These are phyloP conservation scores for Ciconia nigra DNA, from an alignment of 2,797 vertebrate genomes.

Conservation along the genomic window DNA sequence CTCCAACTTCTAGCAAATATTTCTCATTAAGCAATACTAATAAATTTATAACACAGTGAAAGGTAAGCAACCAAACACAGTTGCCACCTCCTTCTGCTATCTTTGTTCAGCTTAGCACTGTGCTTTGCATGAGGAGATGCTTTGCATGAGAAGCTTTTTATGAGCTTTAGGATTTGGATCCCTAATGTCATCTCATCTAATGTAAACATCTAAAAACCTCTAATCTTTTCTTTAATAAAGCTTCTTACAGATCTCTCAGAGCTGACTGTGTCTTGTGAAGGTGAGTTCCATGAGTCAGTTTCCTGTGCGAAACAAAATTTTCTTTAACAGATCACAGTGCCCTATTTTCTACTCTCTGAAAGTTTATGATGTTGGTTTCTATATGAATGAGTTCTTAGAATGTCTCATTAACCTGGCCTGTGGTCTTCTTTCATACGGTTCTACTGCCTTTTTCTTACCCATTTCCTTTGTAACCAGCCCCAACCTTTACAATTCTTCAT, in stretches of 20 bases:
- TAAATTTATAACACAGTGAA: not conserved
- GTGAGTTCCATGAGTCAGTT: not conserved
- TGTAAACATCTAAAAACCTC: slow-evolving; percentile 43
- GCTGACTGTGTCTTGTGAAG: slow-evolving; percentile 11
- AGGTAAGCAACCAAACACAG: not conserved
- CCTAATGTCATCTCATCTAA: slow-evolving; percentile 18
- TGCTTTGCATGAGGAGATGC: not conserved
- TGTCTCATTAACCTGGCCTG: not conserved
- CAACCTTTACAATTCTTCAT: not conserved
- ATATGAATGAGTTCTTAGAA: not conserved
- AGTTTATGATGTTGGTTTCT: not conserved
- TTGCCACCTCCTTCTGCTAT: not conserved
- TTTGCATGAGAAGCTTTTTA: slow-evolving; percentile 37
- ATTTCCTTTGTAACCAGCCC: not conserved
- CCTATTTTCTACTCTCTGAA: not conserved
- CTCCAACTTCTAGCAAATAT: not conserved
- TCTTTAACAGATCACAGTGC: not conserved
- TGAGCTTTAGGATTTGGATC: slow-evolving; percentile 32
- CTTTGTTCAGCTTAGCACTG: not conserved
- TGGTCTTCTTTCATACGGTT: not conserved
- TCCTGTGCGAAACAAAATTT: slow-evolving; percentile 38
- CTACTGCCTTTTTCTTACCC: not conserved
- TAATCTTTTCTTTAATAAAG: slow-evolving; percentile 53
- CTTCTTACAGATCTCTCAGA: slow-evolving; percentile 19
- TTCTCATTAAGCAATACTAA: not conserved